Conservation (phyloP, 1,140 invertebrate genomes). For the Chlorops oryzae region DNA sequence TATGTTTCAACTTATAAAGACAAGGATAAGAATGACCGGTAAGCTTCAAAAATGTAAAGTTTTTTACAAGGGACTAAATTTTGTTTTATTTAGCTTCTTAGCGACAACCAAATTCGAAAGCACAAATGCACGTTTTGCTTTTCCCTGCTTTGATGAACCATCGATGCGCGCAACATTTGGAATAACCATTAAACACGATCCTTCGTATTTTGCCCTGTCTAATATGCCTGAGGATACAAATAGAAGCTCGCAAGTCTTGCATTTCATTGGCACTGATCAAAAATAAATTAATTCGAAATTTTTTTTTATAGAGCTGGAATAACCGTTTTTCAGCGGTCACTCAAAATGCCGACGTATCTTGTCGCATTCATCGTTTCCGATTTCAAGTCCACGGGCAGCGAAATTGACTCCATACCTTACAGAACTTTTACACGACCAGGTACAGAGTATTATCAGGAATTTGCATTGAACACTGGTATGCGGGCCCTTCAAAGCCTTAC, state of each 20-base stretch:
- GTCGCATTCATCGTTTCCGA: conserved; percentile 44
- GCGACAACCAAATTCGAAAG: conserved; percentile 76
- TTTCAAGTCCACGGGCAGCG: conserved; percentile 50
- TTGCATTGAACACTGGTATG: conserved; percentile 37
- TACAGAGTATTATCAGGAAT: conserved; percentile 35
- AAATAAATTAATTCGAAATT: neutral
- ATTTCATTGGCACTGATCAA: neutral
- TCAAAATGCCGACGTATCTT: conserved; percentile 36
- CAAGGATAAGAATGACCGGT: conserved; percentile 36
- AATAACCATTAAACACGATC: conserved; percentile 57
- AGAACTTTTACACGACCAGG: conserved; percentile 38
- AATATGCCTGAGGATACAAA: conserved; percentile 60
- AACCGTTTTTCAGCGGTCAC: conserved; percentile 26
- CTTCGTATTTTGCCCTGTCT: conserved; percentile 59
- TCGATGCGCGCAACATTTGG: conserved; percentile 70
- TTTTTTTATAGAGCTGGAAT: conserved; percentile 21
- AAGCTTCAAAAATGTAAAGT: conserved; percentile 16
- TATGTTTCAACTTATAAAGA: conserved; percentile 71
- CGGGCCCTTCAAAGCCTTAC: conserved; percentile 31
- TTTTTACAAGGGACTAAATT: neutral
- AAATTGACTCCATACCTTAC: conserved; percentile 40
- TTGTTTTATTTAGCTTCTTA: conserved; percentile 53
- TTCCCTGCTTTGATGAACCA: conserved; percentile 89
- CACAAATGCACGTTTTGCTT: conserved; percentile 71
- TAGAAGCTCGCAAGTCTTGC: conserved; percentile 18